A percentile compares a stretch with the other conserved stretches of the same genome.
Evolutionary conservation across 2,797 vertebrate species (phyloP).

Genomic region (Pygocentrus nattereri): DNA sequence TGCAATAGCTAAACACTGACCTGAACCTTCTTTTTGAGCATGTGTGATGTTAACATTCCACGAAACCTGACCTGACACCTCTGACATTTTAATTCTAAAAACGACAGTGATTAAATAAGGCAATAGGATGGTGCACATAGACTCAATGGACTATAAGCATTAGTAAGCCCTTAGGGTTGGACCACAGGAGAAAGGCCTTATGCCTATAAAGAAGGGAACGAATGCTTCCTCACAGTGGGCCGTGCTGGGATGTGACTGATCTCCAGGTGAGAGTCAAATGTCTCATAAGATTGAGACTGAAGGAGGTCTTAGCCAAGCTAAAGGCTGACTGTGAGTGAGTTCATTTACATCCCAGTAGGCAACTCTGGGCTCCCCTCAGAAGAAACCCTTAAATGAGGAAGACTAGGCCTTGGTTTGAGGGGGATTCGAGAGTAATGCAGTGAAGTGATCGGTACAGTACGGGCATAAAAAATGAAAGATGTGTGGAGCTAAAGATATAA

Average conservation of each 20-base stretch:
- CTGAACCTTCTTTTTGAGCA: too few relatives aligned
- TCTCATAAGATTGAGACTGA: constrained; percentile 90
- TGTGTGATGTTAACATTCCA: too few relatives aligned
- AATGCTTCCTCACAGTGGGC: constrained; percentile 14
- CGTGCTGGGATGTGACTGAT: constrained; percentile 40
- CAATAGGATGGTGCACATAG: not conserved
- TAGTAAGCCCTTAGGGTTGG: not conserved
- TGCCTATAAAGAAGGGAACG: constrained; percentile 1
- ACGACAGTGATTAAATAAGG: too few relatives aligned
- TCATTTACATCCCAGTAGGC: constrained; percentile 90
- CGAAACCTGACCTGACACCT: too few relatives aligned
- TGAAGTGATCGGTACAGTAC: too few relatives aligned
- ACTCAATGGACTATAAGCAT: not conserved
- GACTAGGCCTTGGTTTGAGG: not conserved
- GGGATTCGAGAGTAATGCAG: not conserved
- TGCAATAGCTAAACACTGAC: too few relatives aligned
- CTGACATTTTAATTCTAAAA: too few relatives aligned
- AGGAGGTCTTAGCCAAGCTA: constrained; percentile 86
- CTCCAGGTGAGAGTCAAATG: constrained; percentile 92
- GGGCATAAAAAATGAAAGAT: too few relatives aligned
- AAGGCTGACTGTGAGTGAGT: constrained; percentile 84
- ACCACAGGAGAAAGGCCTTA: not conserved
- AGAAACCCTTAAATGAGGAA: not conserved
- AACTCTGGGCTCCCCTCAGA: constrained; percentile 81
- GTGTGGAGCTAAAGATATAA: too few relatives aligned